Base-by-base conservation (phyloP, 2,888 invertebrate genomes). In the Leucophenga maculata region DNA sequence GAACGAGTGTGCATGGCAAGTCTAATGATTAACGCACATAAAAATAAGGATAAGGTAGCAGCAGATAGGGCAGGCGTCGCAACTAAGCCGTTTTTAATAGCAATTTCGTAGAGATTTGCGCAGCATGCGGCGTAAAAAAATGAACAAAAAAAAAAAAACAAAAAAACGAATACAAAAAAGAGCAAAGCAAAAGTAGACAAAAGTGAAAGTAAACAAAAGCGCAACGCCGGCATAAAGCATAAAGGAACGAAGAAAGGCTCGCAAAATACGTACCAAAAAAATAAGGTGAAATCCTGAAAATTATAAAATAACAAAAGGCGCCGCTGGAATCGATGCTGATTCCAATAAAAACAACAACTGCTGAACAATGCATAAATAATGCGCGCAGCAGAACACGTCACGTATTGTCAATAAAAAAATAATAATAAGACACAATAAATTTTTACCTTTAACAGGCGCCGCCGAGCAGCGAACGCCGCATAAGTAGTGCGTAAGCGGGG, bases 351-450 rank as follows among this genome's bases (percentile, higher is more conserved):
- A 65, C 46, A 72, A 39, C 48, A 55, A 68, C 64, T 69, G 67
- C 54, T 64, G 48, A 64, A 22, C 62, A 48, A 64, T 64, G 22
- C 48, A 64, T 64, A 64, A 64, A 64, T 46, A 64, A 64, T 48
- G 22, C 62, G 26, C 20, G 26, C 18, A 48, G 20, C 22, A 74
- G 76, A 81, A 80, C 82, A 85, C 83, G 84, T 86, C 85, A 86
- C 86, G 86, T 86, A 83, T 78, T 81, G 83, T 82, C 86, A 85
- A 86, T 86, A 86, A 86, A 82, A 86, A 84, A 84, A 86, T 84
- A 86, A 86, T 80, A 86, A 85, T 78, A 83, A 82, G 84, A 76
- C 84, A 86, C 83, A 82, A 85, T 81, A 85, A 83, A 86, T 85
- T 86, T 76, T 75, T 79, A 83, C 84, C 84, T 84, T 81, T 83